A percentile compares a stretch with the other conserved stretches of the same genome.
phyloP scores from a whole-genome alignment of 1,140 invertebrate genomes.

The Bombus polaris region DNA sequence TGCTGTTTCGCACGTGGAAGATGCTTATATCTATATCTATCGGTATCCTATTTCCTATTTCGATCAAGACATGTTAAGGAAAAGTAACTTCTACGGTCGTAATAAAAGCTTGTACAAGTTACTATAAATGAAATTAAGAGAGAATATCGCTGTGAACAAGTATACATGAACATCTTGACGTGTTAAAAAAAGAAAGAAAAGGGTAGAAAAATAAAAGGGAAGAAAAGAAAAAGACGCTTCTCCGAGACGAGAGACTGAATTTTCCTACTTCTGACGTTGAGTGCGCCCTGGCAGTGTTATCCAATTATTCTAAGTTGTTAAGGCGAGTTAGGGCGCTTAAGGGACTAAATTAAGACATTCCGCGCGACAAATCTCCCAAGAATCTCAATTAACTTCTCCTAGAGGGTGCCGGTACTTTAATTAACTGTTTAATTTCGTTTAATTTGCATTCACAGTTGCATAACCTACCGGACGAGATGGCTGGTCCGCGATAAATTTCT shows the following conservation, averaged over 20 bases:
- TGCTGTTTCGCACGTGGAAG: slow-evolving; percentile 4
- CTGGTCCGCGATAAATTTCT: slow-evolving; percentile 45
- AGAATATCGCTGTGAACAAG: slow-evolving; percentile 16
- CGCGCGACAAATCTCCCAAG: slow-evolving; percentile 83
- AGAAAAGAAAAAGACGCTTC: slow-evolving; percentile 16
- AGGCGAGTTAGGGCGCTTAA: slow-evolving; percentile 83
- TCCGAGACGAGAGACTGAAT: slow-evolving; percentile 56
- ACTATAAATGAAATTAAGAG: background rate
- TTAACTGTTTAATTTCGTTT: slow-evolving; percentile 83
- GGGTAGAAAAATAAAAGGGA: background rate
- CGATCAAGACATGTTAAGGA: background rate
- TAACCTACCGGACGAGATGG: slow-evolving; percentile 58
- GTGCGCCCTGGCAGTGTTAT: slow-evolving; percentile 75
- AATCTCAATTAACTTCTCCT: slow-evolving; percentile 83
- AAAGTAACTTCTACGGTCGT: background rate
- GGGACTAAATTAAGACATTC: slow-evolving; percentile 84
- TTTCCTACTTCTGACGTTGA: slow-evolving; percentile 64
- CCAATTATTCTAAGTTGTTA: slow-evolving; percentile 84
- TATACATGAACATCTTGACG: slow-evolving; percentile 30
- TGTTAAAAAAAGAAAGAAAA: slow-evolving; percentile 40
- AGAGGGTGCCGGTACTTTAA: slow-evolving; percentile 75
- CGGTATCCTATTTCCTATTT: background rate
- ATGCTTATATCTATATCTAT: background rate
- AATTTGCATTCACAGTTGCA: slow-evolving; percentile 80
- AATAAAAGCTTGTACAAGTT: background rate